Evolutionary conservation across 2,797 vertebrate genomes (phyloP).

Genomic region (Bovichtus diacanthus): DNA sequence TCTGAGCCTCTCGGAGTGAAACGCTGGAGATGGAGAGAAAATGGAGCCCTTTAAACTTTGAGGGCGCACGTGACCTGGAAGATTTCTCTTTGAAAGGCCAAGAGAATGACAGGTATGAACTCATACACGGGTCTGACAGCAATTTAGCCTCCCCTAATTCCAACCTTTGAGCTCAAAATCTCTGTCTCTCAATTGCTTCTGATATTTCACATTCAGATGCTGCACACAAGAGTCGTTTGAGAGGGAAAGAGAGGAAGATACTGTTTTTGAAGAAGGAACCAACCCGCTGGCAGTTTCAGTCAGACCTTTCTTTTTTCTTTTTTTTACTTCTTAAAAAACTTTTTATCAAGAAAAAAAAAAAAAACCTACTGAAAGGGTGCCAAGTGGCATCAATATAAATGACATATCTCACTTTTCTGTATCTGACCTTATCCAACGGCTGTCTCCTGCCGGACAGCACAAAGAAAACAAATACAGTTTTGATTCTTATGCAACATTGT

Average conservation of each 20-base stretch:
- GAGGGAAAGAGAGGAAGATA: conserved; percentile 6
- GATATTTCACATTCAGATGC: conserved; percentile 66
- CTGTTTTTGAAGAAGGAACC: conserved; percentile 12
- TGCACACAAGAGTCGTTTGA: conserved; percentile 13
- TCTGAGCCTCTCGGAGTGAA: conserved; percentile 55
- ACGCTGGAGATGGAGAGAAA: conserved; percentile 54
- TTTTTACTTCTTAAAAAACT: not conserved
- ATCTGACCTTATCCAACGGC: not conserved
- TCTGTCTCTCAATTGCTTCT: conserved; percentile 58
- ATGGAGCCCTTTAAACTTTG: conserved; percentile 61
- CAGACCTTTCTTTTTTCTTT: not conserved
- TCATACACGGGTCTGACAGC: conserved; percentile 33
- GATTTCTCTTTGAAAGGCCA: conserved; percentile 56
- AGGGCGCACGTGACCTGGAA: conserved; percentile 51
- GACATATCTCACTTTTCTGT: not conserved
- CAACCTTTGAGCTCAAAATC: conserved; percentile 38
- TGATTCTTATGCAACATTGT: conserved; percentile 41
- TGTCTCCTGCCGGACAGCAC: too few relatives aligned
- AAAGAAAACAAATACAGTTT: too few relatives aligned
- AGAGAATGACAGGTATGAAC: conserved; percentile 42
- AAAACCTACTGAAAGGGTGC: not conserved
- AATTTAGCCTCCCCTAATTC: conserved; percentile 48
- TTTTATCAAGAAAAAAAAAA: not conserved
- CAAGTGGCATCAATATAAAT: not conserved
- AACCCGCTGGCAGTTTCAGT: conserved; percentile 5